A percentile compares a stretch with the other conserved stretches of the same genome.
Evolutionary conservation across 92 coral and sea anemone species (phyloP).

Genomic region (Phenganax stokvisi): DNA sequence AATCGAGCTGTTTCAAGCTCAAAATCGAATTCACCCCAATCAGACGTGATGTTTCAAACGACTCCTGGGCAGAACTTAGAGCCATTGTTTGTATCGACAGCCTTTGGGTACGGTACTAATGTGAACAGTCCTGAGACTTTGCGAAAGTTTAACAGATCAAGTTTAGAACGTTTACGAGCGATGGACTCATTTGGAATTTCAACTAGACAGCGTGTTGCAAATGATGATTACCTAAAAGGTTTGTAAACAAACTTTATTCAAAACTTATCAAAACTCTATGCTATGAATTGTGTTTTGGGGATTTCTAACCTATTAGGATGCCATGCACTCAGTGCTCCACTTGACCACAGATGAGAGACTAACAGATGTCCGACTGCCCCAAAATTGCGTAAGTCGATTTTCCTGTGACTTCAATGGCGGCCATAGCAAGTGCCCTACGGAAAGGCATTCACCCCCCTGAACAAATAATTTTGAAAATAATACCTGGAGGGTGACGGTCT

Average conservation of each 20-base stretch:
- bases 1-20: neutral
- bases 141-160: neutral
- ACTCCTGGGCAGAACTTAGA: neutral
- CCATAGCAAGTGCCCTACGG: too few species aligned
- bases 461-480: too few species aligned
- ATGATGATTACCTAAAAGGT: constrained; percentile 31
- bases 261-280: neutral
- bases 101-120: neutral
- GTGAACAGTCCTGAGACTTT: neutral
- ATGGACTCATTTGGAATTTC: neutral
- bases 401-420: too few species aligned
- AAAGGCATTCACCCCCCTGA: too few species aligned
- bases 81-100: neutral
- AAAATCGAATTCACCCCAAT: neutral
- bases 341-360: too few species aligned
- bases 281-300: too few species aligned
- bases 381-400: too few species aligned
- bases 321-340: too few species aligned
- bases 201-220: neutral
- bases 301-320: too few species aligned
- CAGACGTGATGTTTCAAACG: neutral
- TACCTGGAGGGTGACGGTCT: too few species aligned
- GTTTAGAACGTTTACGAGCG: neutral
- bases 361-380: too few species aligned
- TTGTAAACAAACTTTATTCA: neutral